Base-by-base conservation (phyloP, 2,113 vertebrate genomes). In the Carlito syrichta region DNA sequence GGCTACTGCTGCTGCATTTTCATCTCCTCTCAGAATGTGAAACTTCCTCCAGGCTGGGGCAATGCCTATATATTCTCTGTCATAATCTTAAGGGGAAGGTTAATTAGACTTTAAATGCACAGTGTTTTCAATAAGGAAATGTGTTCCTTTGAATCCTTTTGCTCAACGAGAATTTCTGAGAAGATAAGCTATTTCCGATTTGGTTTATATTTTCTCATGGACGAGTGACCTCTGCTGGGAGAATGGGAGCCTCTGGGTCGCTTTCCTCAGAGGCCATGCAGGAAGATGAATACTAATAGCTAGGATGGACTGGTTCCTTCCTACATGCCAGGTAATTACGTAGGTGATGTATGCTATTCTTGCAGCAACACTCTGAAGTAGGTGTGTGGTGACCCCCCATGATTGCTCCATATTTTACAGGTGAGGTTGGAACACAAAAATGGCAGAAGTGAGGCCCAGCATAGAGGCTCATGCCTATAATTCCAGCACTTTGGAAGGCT, bases 141-240 rank as follows among this genome's bases (percentile, higher is more conserved):
- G 22, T 35, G 10, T 30, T 35, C n/a, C 35, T 77, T 32, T 82
- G 52, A 4, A 45, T 85, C n/a, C 17, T 86, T 66, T 62, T 38
- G 45, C 48, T 82, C 73, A 66, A 62, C 32, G 76, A 56, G 63
- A 93, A 77, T 77, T 73, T 92, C 79, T 78, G 60, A 94, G 79
- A 32, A 66, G 52, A 82, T 30, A 78, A 45, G 23, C 45, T 45
- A 30, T 13, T 60, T 93, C 25, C 7, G 2, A 50, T 73, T 62
- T 45, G 38, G 19, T 50, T 92, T 81, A n/a, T 14, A 30, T 63
- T n/a, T 81, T 83, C 89, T 73, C 6, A 40, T 85, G 71, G 8
- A 6, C 13, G 73, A 77, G 60, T 22, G 76, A 56, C 20, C 48
- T 86, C 79, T 62, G 68, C 71, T 40, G 17, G 0, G 5, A 56